These are phyloP conservation scores for Sisor rabdophorus DNA, from an alignment of 2,113 vertebrate genomes.

Conservation along the genomic window DNA sequence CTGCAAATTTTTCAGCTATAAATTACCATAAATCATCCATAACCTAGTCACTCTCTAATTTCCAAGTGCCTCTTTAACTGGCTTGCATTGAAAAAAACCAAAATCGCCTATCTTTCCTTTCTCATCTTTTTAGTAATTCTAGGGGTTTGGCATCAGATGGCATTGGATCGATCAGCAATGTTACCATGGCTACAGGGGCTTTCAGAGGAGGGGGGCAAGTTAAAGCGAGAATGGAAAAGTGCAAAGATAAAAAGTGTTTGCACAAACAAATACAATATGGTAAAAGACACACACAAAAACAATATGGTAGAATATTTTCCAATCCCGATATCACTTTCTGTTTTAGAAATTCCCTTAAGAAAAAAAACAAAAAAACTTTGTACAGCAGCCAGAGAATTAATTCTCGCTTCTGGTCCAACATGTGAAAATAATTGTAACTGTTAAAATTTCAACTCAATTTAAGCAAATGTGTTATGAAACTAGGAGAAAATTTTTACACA, in stretches of 20 bases:
- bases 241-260: constrained; percentile 28
- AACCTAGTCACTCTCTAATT: constrained; percentile 49
- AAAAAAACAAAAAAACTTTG: constrained; percentile 35
- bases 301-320: constrained; percentile 22
- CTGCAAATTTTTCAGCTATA: constrained; percentile 18
- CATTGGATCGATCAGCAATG: constrained; percentile 85
- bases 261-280: constrained; percentile 1
- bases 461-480: constrained; percentile 8
- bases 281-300: neutral
- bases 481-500: constrained; percentile 58
- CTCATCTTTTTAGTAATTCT: constrained; percentile 44
- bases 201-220: constrained; percentile 19
- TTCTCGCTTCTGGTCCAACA: neutral
- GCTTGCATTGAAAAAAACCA: constrained; percentile 75
- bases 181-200: constrained; percentile 78
- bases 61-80: constrained; percentile 35
- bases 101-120: constrained; percentile 75
- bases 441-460: neutral
- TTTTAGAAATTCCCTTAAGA: constrained; percentile 7
- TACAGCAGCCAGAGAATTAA: constrained; percentile 35
- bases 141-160: constrained; percentile 79
- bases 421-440: neutral
- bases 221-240: constrained; percentile 40
- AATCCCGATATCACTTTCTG: neutral
- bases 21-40: constrained; percentile 17